These are phyloP conservation scores for Merluccius polli DNA, from an alignment of 2,797 vertebrate species.

Conservation along the genomic window DNA sequence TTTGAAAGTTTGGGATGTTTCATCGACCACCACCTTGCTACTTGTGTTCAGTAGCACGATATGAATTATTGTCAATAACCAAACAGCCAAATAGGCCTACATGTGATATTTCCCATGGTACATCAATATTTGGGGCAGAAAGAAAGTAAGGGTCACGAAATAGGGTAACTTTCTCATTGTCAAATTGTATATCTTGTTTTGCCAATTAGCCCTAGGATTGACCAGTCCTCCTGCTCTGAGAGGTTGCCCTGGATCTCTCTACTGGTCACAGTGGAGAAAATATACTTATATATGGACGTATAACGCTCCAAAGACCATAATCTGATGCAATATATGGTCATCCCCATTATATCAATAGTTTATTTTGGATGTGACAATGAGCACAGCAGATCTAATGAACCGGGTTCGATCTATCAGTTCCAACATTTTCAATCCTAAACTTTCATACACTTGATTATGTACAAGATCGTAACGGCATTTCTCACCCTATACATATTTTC, in stretches of 20 bases:
- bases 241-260: background rate
- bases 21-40: too few species aligned
- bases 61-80: background rate
- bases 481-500: background rate
- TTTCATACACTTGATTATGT: background rate
- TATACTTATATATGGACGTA: too few species aligned
- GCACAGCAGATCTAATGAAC: background rate
- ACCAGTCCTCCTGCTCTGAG: background rate
- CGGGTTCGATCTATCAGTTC: too few species aligned
- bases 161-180: background rate
- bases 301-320: background rate
- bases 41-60: background rate
- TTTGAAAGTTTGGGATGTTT: background rate
- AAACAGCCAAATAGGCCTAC: background rate
- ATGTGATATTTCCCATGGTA: background rate
- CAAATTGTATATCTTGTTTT: background rate
- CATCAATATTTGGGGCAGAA: background rate
- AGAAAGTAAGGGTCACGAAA: background rate
- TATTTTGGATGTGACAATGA: background rate
- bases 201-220: background rate
- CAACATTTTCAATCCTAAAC: background rate
- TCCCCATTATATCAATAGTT: background rate
- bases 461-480: background rate
- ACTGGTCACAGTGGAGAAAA: background rate
- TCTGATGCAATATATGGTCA: background rate